Conservation (phyloP, 1,140 invertebrate species). For the Aethina tumida region DNA sequence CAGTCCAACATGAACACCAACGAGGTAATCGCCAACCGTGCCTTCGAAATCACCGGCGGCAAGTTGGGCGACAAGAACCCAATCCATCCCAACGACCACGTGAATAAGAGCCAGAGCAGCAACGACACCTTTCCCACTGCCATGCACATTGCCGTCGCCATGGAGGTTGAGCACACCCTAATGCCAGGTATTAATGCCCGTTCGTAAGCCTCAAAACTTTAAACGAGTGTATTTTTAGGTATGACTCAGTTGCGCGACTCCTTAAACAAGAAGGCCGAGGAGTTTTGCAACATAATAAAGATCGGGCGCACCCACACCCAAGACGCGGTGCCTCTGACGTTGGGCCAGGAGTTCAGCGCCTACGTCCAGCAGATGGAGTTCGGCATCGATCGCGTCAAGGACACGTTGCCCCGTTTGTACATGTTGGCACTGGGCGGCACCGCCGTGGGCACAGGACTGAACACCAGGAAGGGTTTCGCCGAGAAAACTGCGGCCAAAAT, state of each 20-base stretch:
- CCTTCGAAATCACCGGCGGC: constrained; percentile 92
- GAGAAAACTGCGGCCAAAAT: constrained; percentile 87
- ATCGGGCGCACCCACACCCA: constrained; percentile 61
- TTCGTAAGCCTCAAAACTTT: no score
- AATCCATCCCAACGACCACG: constrained; percentile 99
- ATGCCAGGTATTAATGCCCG: no score
- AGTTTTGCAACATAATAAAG: constrained; percentile 56
- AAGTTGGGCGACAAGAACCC: constrained; percentile 85
- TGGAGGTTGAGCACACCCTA: constrained; percentile 77
- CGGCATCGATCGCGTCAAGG: constrained; percentile 77
- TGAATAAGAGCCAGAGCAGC: constrained; percentile 98
- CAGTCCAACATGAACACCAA: constrained; percentile 99
- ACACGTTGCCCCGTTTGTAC: constrained; percentile 73
- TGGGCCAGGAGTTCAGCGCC: constrained; percentile 97
- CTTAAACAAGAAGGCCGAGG: constrained; percentile 40
- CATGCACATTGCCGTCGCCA: constrained; percentile 95
- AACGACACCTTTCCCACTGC: constrained; percentile 99
- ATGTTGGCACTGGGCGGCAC: constrained; percentile 92
- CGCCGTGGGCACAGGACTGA: constrained; percentile 95
- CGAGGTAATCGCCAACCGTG: constrained; percentile 90
- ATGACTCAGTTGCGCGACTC: constrained; percentile 65
- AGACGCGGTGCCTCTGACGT: constrained; percentile 93
- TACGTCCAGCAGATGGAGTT: constrained; percentile 83
- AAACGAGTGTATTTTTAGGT: no score
- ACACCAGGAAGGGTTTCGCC: constrained; percentile 74